phyloP scores from a whole-genome alignment of 1,140 invertebrate genomes.

The Apis florea region DNA sequence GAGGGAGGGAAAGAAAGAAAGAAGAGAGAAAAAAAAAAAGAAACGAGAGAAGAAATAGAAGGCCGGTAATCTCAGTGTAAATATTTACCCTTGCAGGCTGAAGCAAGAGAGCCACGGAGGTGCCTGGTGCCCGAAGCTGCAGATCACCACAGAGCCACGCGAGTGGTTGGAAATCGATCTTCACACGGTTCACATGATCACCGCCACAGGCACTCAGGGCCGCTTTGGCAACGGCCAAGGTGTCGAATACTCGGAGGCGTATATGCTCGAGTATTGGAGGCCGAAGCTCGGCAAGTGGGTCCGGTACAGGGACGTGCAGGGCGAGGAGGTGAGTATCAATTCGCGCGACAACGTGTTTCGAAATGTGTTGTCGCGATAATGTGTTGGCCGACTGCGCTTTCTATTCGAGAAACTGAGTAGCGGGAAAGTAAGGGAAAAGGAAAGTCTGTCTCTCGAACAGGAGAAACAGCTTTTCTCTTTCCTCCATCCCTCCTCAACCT shows the following conservation, averaged over 20 bases:
- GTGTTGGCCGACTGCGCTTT: not conserved
- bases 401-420: not conserved
- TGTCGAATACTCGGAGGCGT: constrained; percentile 88
- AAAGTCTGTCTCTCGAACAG: not conserved
- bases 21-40: too few species aligned
- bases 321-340: constrained; percentile 83
- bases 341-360: not conserved
- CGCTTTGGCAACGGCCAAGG: constrained; percentile 93
- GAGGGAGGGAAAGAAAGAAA: too few species aligned
- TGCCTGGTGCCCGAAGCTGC: constrained; percentile 91
- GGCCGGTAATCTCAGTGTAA: constrained; percentile 54
- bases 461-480: not conserved
- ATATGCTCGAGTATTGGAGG: constrained; percentile 89
- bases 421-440: not conserved
- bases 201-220: constrained; percentile 90
- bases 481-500: too few species aligned
- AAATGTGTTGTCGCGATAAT: constrained; percentile 13
- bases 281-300: constrained; percentile 87
- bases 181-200: constrained; percentile 87
- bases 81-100: constrained; percentile 83
- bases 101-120: constrained; percentile 88
- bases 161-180: constrained; percentile 92
- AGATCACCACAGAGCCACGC: constrained; percentile 85
- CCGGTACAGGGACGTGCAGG: constrained; percentile 84
- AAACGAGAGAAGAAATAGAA: constrained; percentile 16